These are phyloP conservation scores for Lepus oiostolus DNA, from an alignment of 2,797 vertebrate genomes.

Conservation along the genomic window DNA sequence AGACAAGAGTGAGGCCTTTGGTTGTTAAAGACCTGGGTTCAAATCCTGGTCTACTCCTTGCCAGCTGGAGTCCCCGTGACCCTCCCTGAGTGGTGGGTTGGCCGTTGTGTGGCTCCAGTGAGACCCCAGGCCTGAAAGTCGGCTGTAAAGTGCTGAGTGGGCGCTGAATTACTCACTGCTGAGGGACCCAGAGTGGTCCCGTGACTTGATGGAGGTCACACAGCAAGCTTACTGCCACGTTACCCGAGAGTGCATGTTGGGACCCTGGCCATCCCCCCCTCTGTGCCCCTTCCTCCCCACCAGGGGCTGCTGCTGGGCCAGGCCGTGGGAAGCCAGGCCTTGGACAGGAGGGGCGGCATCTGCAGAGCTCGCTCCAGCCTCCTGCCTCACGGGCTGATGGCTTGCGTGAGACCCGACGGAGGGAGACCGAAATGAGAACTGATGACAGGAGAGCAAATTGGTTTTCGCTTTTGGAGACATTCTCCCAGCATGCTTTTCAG, in stretches of 20 bases:
- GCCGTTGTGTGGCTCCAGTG: background rate
- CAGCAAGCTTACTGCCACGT: background rate
- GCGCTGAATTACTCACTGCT: background rate
- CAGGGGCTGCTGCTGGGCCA: background rate
- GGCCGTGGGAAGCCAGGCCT: background rate
- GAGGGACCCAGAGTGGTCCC: background rate
- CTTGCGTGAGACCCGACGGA: background rate
- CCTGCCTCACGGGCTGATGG: background rate
- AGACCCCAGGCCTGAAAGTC: background rate
- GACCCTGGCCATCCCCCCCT: background rate
- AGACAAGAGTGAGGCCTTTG: background rate
- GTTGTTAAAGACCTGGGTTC: background rate
- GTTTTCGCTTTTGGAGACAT: background rate
- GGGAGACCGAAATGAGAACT: background rate
- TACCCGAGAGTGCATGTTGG: background rate
- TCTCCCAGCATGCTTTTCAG: background rate
- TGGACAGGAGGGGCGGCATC: background rate
- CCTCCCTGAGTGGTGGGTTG: background rate
- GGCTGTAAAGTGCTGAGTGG: background rate
- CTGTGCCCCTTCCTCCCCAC: background rate
- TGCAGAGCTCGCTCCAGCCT: background rate
- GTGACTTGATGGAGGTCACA: background rate
- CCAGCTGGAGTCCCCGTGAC: background rate
- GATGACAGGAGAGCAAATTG: background rate
- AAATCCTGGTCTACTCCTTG: slow-evolving; percentile 22